A percentile compares a stretch with the other conserved stretches of the same genome.
phyloP scores from a whole-genome alignment of 1,140 invertebrate genomes.

The Druon quercuslanigerum region DNA sequence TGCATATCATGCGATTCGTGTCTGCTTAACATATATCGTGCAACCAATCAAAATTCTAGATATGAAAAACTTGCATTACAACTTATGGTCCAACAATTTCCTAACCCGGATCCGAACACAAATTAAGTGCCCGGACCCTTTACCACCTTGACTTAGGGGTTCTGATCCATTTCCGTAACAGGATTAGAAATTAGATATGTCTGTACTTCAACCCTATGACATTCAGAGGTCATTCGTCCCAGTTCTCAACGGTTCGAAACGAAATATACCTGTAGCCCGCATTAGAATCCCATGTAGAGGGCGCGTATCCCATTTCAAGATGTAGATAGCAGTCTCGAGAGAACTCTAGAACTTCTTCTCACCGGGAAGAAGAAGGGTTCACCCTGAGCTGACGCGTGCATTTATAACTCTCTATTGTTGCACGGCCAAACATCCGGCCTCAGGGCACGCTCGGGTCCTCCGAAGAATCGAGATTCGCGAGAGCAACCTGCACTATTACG shows the following conservation, averaged over 20 bases:
- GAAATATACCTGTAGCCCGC: constrained; percentile 60
- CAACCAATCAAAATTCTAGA: neutral
- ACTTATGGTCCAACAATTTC: no score
- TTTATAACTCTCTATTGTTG: constrained; percentile 72
- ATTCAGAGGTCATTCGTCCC: constrained; percentile 25
- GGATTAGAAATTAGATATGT: no score
- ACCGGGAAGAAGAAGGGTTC: constrained; percentile 60
- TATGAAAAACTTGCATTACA: neutral
- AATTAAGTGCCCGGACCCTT: no score
- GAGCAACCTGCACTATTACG: constrained; percentile 39
- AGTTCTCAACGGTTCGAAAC: constrained; percentile 50
- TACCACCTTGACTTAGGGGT: no score
- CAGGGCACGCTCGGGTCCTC: constrained; percentile 48
- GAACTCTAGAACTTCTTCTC: constrained; percentile 52
- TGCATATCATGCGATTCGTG: constrained; percentile 33
- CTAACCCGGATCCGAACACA: no score
- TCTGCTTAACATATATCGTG: neutral
- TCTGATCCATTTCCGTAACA: no score
- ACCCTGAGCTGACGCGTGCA: constrained; percentile 64
- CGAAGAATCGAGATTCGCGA: constrained; percentile 64
- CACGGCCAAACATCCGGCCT: constrained; percentile 68
- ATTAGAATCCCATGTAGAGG: constrained; percentile 64
- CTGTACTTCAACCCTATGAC: neutral
- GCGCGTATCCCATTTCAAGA: constrained; percentile 72
- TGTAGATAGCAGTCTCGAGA: constrained; percentile 66